phyloP scores from a whole-genome alignment of 1,140 invertebrate genomes.

The Ceratitis capitata region DNA sequence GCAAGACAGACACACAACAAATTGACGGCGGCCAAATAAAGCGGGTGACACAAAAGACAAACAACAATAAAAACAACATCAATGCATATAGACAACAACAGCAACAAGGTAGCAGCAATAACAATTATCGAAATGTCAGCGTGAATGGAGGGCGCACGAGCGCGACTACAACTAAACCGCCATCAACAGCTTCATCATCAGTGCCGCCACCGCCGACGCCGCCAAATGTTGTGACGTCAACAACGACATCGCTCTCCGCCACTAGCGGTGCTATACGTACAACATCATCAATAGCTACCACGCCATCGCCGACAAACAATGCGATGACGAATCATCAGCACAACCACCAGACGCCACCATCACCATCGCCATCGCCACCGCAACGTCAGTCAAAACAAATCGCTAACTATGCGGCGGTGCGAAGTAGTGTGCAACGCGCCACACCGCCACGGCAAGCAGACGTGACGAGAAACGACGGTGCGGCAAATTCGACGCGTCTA shows the following conservation, averaged over 20 bases:
- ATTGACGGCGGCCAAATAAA: neutral
- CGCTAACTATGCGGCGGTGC: neutral
- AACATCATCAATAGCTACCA: neutral
- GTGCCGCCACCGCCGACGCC: slow-evolving; percentile 24
- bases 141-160: neutral
- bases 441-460: neutral
- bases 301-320: neutral
- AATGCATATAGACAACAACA: neutral
- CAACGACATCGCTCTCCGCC: neutral
- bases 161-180: neutral
- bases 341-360: too few species aligned
- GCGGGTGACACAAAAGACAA: neutral
- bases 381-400: slow-evolving; percentile 16
- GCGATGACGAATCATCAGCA: slow-evolving; percentile 28
- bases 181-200: slow-evolving; percentile 24
- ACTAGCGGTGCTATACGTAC: neutral
- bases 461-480: slow-evolving; percentile 11
- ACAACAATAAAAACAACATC: slow-evolving; percentile 7
- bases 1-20: neutral
- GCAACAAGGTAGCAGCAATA: neutral
- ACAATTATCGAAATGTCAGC: neutral
- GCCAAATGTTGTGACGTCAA: neutral
- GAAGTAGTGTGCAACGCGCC: neutral
- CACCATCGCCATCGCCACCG: neutral
- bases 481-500: slow-evolving; percentile 25